phyloP scores from a whole-genome alignment of 2,797 vertebrate species.

The Sternarchorhynchus goeldii region DNA sequence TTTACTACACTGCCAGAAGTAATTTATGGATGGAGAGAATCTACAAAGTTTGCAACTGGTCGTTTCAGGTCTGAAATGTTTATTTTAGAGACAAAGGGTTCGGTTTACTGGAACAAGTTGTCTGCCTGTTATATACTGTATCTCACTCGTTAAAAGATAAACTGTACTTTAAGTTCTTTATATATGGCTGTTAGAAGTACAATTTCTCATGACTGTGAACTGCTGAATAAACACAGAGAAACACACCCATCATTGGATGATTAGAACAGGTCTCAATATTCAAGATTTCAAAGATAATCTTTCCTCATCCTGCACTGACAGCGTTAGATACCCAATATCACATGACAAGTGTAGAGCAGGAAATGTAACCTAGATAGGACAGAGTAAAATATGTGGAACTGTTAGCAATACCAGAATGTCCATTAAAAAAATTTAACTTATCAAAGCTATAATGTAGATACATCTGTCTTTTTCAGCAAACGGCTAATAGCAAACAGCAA shows the following conservation, averaged over 20 bases:
- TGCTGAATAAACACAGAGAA: neutral
- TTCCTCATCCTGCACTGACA: neutral
- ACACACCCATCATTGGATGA: neutral
- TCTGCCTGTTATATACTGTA: neutral
- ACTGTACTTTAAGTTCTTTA: neutral
- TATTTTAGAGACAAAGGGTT: neutral
- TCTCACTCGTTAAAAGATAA: slow-evolving; percentile 8
- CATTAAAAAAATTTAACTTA: no score
- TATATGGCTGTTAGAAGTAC: neutral
- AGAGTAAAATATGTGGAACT: no score
- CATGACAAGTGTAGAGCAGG: no score
- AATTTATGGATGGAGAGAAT: slow-evolving; percentile 5
- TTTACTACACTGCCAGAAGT: slow-evolving; percentile 15
- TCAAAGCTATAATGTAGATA: no score
- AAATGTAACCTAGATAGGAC: no score
- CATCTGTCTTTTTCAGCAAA: no score
- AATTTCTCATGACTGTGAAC: neutral
- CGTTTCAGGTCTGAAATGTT: neutral
- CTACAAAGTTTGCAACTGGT: neutral
- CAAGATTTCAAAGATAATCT: neutral
- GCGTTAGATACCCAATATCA: no score
- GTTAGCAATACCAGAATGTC: no score
- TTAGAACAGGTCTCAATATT: neutral
- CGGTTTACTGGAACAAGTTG: neutral
- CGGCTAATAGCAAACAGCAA: neutral